A percentile compares a stretch with the other conserved stretches of the same genome.
Evolutionary conservation across 2,888 invertebrate genomes (phyloP).

Genomic region (Dynastes tityus): DNA sequence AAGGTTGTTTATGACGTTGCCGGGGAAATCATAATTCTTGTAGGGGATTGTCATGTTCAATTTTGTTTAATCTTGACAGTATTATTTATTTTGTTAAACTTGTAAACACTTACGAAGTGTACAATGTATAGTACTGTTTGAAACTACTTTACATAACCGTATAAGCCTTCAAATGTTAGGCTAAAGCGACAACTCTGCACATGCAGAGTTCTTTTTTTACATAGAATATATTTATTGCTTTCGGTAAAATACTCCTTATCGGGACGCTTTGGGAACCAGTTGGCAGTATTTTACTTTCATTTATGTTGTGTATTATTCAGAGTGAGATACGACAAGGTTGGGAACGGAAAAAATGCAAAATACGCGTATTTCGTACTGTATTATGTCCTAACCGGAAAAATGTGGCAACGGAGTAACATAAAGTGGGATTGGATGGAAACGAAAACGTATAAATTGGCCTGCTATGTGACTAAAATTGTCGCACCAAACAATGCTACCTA

Average conservation of each 20-base stretch:
- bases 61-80: too few relatives aligned
- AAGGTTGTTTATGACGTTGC: too few relatives aligned
- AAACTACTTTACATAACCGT: too few relatives aligned
- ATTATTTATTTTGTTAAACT: too few relatives aligned
- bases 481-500: neutral
- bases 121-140: too few relatives aligned
- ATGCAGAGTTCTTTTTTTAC: neutral
- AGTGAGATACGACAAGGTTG: neutral
- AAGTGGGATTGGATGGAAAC: neutral
- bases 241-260: neutral
- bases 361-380: neutral
- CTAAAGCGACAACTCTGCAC: too few relatives aligned
- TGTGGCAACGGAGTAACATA: neutral
- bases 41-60: too few relatives aligned
- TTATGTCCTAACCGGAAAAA: neutral
- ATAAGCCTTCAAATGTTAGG: too few relatives aligned
- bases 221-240: neutral
- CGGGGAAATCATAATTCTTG: too few relatives aligned
- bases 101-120: too few relatives aligned
- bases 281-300: neutral
- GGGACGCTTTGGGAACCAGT: neutral
- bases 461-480: neutral
- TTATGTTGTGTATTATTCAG: constrained; percentile 1
- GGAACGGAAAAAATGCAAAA: constrained; percentile 7
- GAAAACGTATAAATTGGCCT: constrained; percentile 7